phyloP scores from a whole-genome alignment of 2,113 vertebrate species.

The Opisthocomus hoazin region DNA sequence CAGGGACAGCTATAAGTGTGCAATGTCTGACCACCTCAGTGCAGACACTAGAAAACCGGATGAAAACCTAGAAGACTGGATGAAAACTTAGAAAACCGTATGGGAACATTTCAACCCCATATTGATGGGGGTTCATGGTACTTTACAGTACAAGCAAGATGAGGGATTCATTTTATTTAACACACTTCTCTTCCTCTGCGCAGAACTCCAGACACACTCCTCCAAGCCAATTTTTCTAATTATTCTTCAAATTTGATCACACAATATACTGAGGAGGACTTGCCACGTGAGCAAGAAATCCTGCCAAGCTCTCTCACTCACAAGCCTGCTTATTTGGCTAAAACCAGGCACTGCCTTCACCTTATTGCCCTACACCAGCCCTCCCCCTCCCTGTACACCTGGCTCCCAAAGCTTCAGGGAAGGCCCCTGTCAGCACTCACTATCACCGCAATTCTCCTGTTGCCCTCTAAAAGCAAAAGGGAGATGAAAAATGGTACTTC shows the following conservation, averaged over 20 bases:
- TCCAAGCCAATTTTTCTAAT: background rate
- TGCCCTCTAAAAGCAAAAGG: background rate
- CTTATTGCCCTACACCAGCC: background rate
- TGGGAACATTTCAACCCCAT: background rate
- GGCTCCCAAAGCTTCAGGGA: background rate
- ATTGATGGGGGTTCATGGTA: background rate
- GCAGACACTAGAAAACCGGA: background rate
- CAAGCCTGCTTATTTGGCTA: background rate
- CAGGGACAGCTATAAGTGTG: background rate
- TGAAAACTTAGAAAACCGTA: no score
- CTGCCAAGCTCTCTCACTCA: background rate
- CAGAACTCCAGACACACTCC: background rate
- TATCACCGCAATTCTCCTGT: background rate
- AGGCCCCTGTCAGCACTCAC: background rate
- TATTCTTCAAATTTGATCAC: background rate
- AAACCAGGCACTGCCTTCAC: background rate
- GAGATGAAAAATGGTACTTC: background rate
- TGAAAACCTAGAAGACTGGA: background rate
- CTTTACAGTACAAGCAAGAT: background rate
- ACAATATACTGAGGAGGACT: background rate
- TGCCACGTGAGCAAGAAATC: fast-evolving
- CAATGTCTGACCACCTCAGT: background rate
- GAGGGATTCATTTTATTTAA: background rate
- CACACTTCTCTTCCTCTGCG: background rate
- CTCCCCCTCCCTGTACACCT: background rate